phyloP scores from a whole-genome alignment of 1,140 invertebrate species.

The Gryon sp. region DNA sequence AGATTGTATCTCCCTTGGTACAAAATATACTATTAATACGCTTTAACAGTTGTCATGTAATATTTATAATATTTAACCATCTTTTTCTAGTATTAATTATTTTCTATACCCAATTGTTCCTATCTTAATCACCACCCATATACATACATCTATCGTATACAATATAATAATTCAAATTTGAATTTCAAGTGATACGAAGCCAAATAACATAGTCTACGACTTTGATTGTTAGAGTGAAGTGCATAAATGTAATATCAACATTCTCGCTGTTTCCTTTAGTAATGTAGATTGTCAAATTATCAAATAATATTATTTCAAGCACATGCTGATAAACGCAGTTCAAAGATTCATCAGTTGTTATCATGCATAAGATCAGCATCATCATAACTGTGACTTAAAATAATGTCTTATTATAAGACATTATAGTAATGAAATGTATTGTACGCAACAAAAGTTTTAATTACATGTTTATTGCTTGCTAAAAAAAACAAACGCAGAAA shows the following conservation, averaged over 20 bases:
- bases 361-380: neutral
- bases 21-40: no score
- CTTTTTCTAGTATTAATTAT: no score
- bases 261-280: slow-evolving; percentile 27
- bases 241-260: slow-evolving; percentile 42
- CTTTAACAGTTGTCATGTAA: no score
- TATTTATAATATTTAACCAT: no score
- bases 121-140: slow-evolving; percentile 9
- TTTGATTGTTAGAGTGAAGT: slow-evolving; percentile 9
- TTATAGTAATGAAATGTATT: no score
- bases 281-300: slow-evolving; percentile 32
- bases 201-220: slow-evolving; percentile 20
- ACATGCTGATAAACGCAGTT: slow-evolving; percentile 15
- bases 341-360: slow-evolving; percentile 19
- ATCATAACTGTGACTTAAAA: slow-evolving; percentile 2
- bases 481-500: no score
- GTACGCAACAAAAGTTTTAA: no score
- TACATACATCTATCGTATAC: no score
- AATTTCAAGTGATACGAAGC: slow-evolving; percentile 27
- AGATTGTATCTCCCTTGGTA: no score
- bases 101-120: no score
- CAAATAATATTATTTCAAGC: slow-evolving; percentile 10
- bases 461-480: no score
- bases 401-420: slow-evolving; percentile 13
- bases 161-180: slow-evolving; percentile 24